Evolutionary conservation across 2,113 vertebrate genomes (phyloP).

Genomic region (Silurus asotus): DNA sequence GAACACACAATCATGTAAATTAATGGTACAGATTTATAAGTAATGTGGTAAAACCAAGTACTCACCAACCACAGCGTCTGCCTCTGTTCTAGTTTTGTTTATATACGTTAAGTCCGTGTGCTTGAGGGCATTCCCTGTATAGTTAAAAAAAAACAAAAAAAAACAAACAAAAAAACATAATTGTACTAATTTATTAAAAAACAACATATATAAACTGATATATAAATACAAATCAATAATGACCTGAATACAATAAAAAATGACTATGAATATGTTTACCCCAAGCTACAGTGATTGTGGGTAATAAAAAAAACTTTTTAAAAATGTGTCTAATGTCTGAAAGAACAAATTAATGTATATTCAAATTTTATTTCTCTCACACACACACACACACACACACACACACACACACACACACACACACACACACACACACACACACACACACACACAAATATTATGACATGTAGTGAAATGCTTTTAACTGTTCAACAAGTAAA

Average conservation of each 20-base stretch:
- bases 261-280: background rate
- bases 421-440: too few relatives aligned
- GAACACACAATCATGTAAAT: background rate
- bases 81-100: conserved; percentile 4
- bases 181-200: conserved; percentile 1
- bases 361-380: too few relatives aligned
- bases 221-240: background rate
- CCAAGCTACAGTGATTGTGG: background rate
- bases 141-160: background rate
- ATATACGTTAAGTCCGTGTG: background rate
- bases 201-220: background rate
- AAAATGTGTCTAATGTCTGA: background rate
- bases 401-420: too few relatives aligned
- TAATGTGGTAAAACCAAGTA: background rate
- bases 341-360: background rate
- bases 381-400: too few relatives aligned
- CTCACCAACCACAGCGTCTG: conserved; percentile 48
- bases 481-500: too few relatives aligned
- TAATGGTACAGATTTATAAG: background rate
- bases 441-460: too few relatives aligned
- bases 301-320: background rate
- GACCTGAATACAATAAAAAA: background rate
- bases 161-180: too few relatives aligned
- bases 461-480: too few relatives aligned
- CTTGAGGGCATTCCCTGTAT: conserved; percentile 9